phyloP scores from a whole-genome alignment of 1,140 invertebrate genomes.

The Drosophila auraria region DNA sequence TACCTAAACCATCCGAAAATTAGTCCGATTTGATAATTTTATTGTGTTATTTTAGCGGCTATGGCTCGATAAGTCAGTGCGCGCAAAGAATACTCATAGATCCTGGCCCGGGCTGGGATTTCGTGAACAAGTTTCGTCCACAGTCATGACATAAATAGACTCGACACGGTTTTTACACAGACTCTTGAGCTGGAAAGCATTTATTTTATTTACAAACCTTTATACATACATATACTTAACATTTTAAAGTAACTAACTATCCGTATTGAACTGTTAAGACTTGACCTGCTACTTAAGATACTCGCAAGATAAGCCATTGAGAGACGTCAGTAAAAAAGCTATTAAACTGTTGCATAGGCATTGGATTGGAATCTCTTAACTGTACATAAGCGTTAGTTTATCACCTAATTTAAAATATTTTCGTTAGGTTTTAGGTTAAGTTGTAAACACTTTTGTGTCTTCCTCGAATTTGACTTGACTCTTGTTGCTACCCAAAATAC shows the following conservation, averaged over 20 bases:
- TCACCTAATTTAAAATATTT: slow-evolving; percentile 30
- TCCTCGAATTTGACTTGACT: slow-evolving; percentile 41
- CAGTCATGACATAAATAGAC: slow-evolving; percentile 53
- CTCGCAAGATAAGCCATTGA: slow-evolving; percentile 36
- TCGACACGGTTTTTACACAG: slow-evolving; percentile 45
- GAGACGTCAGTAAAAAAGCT: neutral
- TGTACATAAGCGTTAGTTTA: slow-evolving; percentile 56
- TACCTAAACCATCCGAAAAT: neutral
- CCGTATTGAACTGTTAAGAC: slow-evolving; percentile 39
- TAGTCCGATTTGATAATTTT: neutral
- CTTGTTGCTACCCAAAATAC: slow-evolving; percentile 42
- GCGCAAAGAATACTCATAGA: slow-evolving; percentile 7
- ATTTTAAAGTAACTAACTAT: slow-evolving; percentile 33
- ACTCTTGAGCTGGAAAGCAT: slow-evolving; percentile 44
- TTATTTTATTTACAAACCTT: slow-evolving; percentile 48
- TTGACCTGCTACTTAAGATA: slow-evolving; percentile 57
- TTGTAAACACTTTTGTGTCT: slow-evolving; percentile 54
- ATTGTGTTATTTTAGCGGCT: neutral
- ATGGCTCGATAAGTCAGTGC: slow-evolving; percentile 7
- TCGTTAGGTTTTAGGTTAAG: slow-evolving; percentile 43
- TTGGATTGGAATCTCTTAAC: slow-evolving; percentile 10
- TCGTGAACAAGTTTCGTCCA: slow-evolving; percentile 54
- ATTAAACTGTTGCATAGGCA: slow-evolving; percentile 18
- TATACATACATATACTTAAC: slow-evolving; percentile 34
- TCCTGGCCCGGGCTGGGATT: slow-evolving; percentile 4